phyloP scores from a whole-genome alignment of 2,797 vertebrate genomes.

The Hylomyscus alleni region DNA sequence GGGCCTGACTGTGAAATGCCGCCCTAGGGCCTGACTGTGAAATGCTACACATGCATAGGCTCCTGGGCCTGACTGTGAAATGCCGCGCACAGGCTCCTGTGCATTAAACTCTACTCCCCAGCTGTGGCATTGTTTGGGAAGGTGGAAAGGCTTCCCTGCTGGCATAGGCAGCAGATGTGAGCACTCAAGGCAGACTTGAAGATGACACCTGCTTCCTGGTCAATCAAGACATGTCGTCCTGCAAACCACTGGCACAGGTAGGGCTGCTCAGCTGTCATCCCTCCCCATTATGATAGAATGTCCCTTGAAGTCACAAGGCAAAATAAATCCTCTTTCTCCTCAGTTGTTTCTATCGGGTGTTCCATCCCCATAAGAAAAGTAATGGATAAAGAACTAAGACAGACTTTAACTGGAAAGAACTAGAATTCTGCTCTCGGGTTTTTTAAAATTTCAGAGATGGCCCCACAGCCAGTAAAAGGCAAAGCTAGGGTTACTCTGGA shows the following conservation, averaged over 20 bases:
- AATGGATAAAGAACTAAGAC: neutral
- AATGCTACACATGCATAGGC: too few relatives aligned
- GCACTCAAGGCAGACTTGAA: neutral
- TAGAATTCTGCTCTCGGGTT: neutral
- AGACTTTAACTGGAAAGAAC: slow-evolving; percentile 40
- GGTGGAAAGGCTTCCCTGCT: neutral
- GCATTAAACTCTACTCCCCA: neutral
- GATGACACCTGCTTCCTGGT: neutral
- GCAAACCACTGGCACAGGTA: neutral
- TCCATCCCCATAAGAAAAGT: neutral
- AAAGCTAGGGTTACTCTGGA: neutral
- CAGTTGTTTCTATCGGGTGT: neutral
- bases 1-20: neutral
- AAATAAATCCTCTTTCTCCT: neutral
- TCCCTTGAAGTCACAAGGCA: neutral
- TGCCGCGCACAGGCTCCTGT: neutral
- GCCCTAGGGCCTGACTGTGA: neutral
- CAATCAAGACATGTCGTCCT: neutral
- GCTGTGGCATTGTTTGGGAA: neutral
- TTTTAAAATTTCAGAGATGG: slow-evolving; percentile 18
- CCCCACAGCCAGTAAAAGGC: neutral
- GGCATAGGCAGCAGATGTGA: neutral
- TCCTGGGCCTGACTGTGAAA: neutral
- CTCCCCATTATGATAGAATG: neutral
- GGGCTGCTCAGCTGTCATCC: neutral